These are phyloP conservation scores for Asobara japonica DNA, from an alignment of 1,140 invertebrate genomes.

Conservation along the genomic window DNA sequence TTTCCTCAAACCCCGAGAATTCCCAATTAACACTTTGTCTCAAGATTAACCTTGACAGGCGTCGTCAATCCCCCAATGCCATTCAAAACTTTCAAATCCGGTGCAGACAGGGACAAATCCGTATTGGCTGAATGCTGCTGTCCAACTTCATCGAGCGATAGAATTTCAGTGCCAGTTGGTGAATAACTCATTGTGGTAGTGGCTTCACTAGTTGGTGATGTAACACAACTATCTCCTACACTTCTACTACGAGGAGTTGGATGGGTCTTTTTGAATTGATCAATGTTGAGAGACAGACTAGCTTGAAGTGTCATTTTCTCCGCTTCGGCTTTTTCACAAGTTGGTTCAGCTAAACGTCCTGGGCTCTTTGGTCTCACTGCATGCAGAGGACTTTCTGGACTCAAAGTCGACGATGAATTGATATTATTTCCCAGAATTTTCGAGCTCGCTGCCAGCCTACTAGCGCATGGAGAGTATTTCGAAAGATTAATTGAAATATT, in stretches of 20 bases:
- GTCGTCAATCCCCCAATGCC: conserved; percentile 43
- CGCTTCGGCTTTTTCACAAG: neutral
- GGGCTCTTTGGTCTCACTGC: conserved; percentile 51
- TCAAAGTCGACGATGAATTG: conserved; percentile 37
- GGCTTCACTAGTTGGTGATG: conserved; percentile 57
- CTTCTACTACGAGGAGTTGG: conserved; percentile 50
- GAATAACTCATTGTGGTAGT: conserved; percentile 57
- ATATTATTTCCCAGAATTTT: conserved; percentile 56
- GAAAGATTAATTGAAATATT: conserved; percentile 58
- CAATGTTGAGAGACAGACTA: conserved; percentile 51
- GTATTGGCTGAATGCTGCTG: conserved; percentile 37
- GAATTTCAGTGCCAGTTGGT: conserved; percentile 53
- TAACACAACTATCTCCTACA: conserved; percentile 57
- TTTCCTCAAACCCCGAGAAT: neutral
- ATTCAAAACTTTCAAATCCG: conserved; percentile 21
- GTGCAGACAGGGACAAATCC: conserved; percentile 36
- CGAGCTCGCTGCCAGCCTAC: conserved; percentile 60
- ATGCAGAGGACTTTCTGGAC: conserved; percentile 57
- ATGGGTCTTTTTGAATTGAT: conserved; percentile 47
- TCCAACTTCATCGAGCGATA: conserved; percentile 52
- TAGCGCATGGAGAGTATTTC: conserved; percentile 64
- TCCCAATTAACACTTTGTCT: conserved; percentile 58
- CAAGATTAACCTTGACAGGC: conserved; percentile 47
- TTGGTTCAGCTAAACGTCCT: neutral
- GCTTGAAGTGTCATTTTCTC: conserved; percentile 47